Evolutionary conservation across 2,797 vertebrate genomes (phyloP).

Genomic region (Otolemur crassicaudatus): DNA sequence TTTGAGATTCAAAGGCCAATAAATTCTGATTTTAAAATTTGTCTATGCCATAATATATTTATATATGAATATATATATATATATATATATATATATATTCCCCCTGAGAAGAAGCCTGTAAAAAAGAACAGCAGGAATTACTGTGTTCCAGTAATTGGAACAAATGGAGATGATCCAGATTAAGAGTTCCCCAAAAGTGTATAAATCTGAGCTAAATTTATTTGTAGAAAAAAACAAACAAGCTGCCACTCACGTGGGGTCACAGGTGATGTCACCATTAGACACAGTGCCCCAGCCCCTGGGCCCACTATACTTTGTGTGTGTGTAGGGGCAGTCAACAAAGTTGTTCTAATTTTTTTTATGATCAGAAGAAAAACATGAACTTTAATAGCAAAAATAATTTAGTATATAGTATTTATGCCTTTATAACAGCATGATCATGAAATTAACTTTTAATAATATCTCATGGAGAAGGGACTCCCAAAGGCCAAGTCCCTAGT

Average conservation of each 20-base stretch:
- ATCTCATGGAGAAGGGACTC: not conserved
- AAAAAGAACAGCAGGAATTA: not conserved
- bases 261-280: not conserved
- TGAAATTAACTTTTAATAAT: not conserved
- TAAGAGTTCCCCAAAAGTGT: not conserved
- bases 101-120: not conserved
- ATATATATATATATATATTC: too few species aligned
- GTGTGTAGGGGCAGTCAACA: not conserved
- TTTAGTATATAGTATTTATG: not conserved
- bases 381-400: not conserved
- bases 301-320: not conserved
- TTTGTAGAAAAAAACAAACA: not conserved
- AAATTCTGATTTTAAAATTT: conserved; percentile 33
- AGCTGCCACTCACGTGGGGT: not conserved
- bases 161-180: not conserved
- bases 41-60: too few species aligned
- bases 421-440: not conserved
- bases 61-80: too few species aligned
- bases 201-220: not conserved
- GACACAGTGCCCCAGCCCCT: not conserved
- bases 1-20: not conserved
- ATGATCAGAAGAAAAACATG: not conserved
- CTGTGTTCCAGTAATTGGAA: too few species aligned
- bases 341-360: not conserved
- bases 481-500: not conserved